Evolutionary conservation across 1,140 invertebrate species (phyloP), one percentile per base, ranked within the genome.

Genomic region (Drosophila arawakana): DNA sequence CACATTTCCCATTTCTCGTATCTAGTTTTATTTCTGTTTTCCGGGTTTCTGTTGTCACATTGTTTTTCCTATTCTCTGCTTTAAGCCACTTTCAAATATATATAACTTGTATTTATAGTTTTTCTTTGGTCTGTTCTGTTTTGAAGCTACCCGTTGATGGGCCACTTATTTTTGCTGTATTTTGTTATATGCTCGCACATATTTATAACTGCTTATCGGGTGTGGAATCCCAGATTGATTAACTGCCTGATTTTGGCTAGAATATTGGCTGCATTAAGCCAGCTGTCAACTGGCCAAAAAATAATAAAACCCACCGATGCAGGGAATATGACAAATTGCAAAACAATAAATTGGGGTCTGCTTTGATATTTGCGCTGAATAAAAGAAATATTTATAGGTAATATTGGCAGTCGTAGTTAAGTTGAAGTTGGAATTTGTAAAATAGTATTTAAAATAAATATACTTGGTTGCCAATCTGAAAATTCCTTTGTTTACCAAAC

Each of bases 201-300:
- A 73, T 69, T 61, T 68, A 61, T 73, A 73, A 69, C 41, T 73
- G 54, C 62, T 72, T 72, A 72, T 72, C 70, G 52, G 44, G 66
- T 44, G 35, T 30, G 43, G 50, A 66, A 25, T 52, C 37, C 46
- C 43, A 72, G 46, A 66, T 72, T 72, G 70, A 72, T 72, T 72
- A 72, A 50, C 54, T 66, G 43, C 46, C 37, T 50, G 50, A 9
- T 3, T 54, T 10, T 11, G 10, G 63, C 8, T 25, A 9, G 9
- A 34, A 13, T 3, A 7, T 43, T 43, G 41, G 9, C 39, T 3
- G 41, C 11, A 43, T 43, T 34, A 2, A 25, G 21, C 1, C 10
- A 25, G 52, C 25, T 41, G 60, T 39, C 60, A 50, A 41, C n/a
- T 54, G 39, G 13, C n/a, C 39, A 15, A 52, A 9, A 30, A 5